These are phyloP conservation scores for Coryphaenoides rupestris DNA, from an alignment of 2,113 vertebrate genomes.

Conservation along the genomic window DNA sequence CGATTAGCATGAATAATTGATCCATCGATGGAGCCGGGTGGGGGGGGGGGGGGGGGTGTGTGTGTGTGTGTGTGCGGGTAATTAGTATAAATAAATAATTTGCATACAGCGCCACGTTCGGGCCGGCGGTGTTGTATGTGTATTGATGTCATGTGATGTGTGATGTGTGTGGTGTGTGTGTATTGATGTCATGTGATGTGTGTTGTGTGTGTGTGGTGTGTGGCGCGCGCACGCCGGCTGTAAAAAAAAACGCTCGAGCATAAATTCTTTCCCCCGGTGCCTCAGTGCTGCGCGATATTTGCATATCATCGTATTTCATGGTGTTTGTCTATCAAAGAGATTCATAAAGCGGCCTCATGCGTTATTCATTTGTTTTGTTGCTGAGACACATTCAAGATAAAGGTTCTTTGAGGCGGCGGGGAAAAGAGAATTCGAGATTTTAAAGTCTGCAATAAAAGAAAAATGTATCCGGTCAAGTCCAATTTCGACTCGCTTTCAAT, in stretches of 20 bases:
- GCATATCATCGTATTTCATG: constrained; percentile 6
- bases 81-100: constrained; percentile 59
- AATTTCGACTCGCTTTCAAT: too few relatives aligned
- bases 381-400: constrained; percentile 6
- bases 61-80: neutral
- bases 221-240: constrained; percentile 1
- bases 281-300: constrained; percentile 12
- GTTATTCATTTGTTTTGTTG: constrained; percentile 20
- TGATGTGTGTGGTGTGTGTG: too few relatives aligned
- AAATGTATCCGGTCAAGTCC: too few relatives aligned
- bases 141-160: constrained; percentile 35
- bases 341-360: constrained; percentile 9
- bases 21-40: neutral
- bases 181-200: constrained; percentile 35
- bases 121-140: constrained; percentile 36
- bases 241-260: too few relatives aligned
- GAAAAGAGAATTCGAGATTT: neutral
- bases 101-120: constrained; percentile 19
- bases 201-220: too few relatives aligned
- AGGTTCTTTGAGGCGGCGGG: constrained; percentile 7
- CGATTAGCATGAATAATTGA: constrained; percentile 47
- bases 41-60: too few relatives aligned
- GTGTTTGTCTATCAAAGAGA: constrained; percentile 8
- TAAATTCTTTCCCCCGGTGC: neutral
- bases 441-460: neutral